phyloP scores from a whole-genome alignment of 2,797 vertebrate genomes.

The Sebastes alutus region DNA sequence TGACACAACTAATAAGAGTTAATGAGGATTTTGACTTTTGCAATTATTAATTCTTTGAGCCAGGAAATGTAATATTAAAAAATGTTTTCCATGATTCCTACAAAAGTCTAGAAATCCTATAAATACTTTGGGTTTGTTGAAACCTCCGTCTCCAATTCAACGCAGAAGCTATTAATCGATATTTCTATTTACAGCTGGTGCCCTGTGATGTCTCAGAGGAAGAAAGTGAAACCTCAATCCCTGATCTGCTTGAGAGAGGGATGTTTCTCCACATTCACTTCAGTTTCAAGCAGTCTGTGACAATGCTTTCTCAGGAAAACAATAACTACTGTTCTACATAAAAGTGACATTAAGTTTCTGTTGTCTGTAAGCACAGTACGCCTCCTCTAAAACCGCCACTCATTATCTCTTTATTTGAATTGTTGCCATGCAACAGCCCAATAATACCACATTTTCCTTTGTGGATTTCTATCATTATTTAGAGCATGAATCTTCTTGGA shows the following conservation, averaged over 20 bases:
- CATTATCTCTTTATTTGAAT: slow-evolving; percentile 41
- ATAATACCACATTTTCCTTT: slow-evolving; percentile 47
- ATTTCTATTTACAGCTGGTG: slow-evolving; percentile 69
- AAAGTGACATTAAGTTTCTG: slow-evolving; percentile 36
- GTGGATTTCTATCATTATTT: slow-evolving; percentile 51
- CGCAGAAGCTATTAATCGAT: slow-evolving; percentile 72
- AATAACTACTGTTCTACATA: slow-evolving; percentile 18
- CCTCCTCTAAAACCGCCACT: slow-evolving; percentile 41
- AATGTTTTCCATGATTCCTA: neutral
- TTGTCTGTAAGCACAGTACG: slow-evolving; percentile 20
- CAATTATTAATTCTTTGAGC: neutral
- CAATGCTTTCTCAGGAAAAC: slow-evolving; percentile 1
- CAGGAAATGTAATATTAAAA: neutral
- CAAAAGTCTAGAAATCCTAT: slow-evolving; percentile 38
- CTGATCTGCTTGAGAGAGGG: slow-evolving; percentile 12
- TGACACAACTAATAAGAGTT: neutral
- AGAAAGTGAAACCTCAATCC: slow-evolving; percentile 63
- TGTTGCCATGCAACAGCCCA: slow-evolving; percentile 66
- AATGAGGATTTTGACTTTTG: slow-evolving; percentile 15
- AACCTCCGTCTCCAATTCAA: slow-evolving; percentile 62
- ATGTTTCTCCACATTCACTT: slow-evolving; percentile 24
- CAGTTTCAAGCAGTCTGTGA: neutral
- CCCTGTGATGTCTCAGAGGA: slow-evolving; percentile 61
- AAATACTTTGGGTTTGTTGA: slow-evolving; percentile 57
- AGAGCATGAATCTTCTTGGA: slow-evolving; percentile 43